Evolutionary conservation across 2,113 vertebrate species (phyloP), one percentile per base, ranked within the genome.

Genomic region (Indri indri): DNA sequence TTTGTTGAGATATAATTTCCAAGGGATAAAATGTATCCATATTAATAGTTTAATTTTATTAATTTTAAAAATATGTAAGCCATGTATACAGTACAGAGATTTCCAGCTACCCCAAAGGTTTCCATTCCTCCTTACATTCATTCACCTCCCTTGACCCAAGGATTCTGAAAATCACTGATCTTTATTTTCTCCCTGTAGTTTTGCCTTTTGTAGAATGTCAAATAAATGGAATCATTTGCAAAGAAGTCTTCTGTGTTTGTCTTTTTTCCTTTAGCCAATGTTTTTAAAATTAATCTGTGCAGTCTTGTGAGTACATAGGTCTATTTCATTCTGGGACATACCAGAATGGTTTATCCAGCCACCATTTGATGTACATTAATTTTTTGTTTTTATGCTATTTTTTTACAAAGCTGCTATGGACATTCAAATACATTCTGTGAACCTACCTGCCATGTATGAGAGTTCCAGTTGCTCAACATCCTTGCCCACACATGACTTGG

Each of bases 91-190:
- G 37, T 12, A 77, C 20, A 50, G 16, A 34, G 74, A n/a, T 34
- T 34, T 45, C 5, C 54, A 20, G 34, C 12, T 12, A 6, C 12
- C 12, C 18, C 4, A 34, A 23, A 5, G 16, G 34, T 73, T 34
- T 4, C 37, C 23, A 2, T 42, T 68, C 10, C 6, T 50, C 37
- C 25, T 42, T 59, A 13, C 8, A 14, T 2, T 42, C 7, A 45
- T 18, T 20, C 1, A 1, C 37, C 30, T 59, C 4, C 13, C 34
- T 73, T 11, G 42, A 34, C 2, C 1, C 40, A 1, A 14, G 25
- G 16, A 57, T 25, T 25, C 25, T 20, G 47, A 50, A 68, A 54
- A 54, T 6, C 47, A 70, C 14, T 5, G 17, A 87, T 32, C n/a
- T 18, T 27, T 5, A 27, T 16, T 71, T 11, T 74, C 2, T 50